phyloP scores from a whole-genome alignment of 2,888 invertebrate genomes.

The Neocrepidodera transversa region DNA sequence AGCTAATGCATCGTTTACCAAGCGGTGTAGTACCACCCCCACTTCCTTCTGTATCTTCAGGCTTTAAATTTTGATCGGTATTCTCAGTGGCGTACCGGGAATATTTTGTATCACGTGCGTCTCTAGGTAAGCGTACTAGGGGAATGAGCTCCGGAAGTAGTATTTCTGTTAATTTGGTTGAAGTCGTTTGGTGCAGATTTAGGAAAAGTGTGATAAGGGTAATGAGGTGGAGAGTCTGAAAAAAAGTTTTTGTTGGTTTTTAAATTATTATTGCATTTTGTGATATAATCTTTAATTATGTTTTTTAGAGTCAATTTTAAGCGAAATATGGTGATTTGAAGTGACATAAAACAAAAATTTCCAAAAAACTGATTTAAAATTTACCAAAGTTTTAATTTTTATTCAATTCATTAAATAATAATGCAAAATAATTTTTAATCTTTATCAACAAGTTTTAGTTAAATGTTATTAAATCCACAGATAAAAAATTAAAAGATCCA shows the following conservation, averaged over 20 bases:
- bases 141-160: conserved; percentile 21
- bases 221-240: conserved; percentile 1
- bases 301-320: no score
- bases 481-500: no score
- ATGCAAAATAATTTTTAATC: no score
- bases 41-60: conserved; percentile 35
- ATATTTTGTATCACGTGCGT: conserved; percentile 18
- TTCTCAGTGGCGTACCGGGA: conserved; percentile 19
- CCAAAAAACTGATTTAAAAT: no score
- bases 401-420: no score
- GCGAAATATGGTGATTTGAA: no score
- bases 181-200: not conserved
- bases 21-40: conserved; percentile 21
- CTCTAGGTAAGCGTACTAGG: conserved; percentile 31
- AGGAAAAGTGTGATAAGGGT: not conserved
- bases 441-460: no score
- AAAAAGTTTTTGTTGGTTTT: not conserved
- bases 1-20: conserved; percentile 44
- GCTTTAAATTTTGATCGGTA: conserved; percentile 34
- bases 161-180: conserved; percentile 23
- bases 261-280: no score
- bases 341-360: no score
- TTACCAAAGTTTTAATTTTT: no score
- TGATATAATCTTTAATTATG: no score
- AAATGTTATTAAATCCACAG: no score